Evolutionary conservation across 1,140 invertebrate genomes (phyloP).

Genomic region (Cecropterus lyciades): DNA sequence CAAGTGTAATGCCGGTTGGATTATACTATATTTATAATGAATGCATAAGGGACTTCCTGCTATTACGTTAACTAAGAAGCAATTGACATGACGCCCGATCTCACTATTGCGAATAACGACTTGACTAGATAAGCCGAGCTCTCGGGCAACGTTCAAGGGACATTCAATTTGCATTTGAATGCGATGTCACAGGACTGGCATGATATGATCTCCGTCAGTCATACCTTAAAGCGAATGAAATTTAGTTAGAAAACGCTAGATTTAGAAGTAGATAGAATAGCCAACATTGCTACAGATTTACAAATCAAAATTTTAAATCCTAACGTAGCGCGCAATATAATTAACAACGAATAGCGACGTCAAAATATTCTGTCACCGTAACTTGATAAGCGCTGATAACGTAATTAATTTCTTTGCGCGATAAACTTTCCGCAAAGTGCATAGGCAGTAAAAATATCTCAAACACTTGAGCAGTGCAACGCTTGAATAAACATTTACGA

Average conservation of each 20-base stretch:
- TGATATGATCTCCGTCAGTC: conserved; percentile 10
- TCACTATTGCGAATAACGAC: conserved; percentile 9
- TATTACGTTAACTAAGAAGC: conserved; percentile 37
- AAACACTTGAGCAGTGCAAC: conserved; percentile 47
- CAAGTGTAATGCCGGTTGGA: conserved; percentile 31
- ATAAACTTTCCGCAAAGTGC: conserved; percentile 18
- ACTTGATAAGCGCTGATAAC: conserved; percentile 6
- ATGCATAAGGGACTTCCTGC: conserved; percentile 38
- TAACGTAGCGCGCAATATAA: neutral
- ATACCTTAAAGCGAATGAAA: neutral
- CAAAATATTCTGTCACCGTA: conserved; percentile 26
- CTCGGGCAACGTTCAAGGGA: conserved; percentile 3
- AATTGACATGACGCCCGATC: conserved; percentile 33
- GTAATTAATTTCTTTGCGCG: conserved; percentile 13
- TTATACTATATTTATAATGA: conserved; percentile 33
- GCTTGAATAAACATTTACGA: conserved; percentile 55
- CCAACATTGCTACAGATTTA: neutral
- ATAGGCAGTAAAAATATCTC: conserved; percentile 35
- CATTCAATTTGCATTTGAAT: conserved; percentile 22
- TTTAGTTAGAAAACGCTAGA: conserved; percentile 18
- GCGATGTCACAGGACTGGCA: conserved; percentile 7
- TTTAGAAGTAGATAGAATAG: neutral
- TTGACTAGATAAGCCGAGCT: conserved; percentile 26
- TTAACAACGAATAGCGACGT: conserved; percentile 21
- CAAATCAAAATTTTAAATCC: neutral